Base-by-base conservation (phyloP, 2,797 vertebrate genomes). In the Enteromius viviparus region DNA sequence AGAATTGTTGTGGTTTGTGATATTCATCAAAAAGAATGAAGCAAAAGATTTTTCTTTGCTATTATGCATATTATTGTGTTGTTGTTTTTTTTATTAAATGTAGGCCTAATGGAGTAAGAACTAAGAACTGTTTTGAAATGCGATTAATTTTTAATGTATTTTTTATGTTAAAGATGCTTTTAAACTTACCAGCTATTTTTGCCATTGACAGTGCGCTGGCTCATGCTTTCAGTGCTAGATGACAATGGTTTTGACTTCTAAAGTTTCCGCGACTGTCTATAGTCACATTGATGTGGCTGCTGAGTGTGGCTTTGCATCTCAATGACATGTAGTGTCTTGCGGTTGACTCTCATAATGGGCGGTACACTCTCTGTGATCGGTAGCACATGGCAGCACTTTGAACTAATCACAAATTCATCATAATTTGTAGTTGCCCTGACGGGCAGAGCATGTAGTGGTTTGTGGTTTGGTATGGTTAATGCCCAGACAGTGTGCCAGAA, bases 401-500 rank as follows among this genome's bases (percentile, higher is more conserved):
- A 82, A 78, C 71, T 65, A 78, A 85, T 85, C 83, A 71, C 74
- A 84, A 51, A 88, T 76, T 84, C 83, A 71, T 85, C 74, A 79
- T 87, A 76, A 85, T 85, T 85, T 84, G 75, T 37, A 72, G 85
- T 87, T 83, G 58, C 32, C 47, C 78, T 79, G 78, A 86, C 55
- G 29, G 74, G 78, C 49, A 47, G 78, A 81, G 55, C 58, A 55
- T 82, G 76, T 80, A 76, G 85, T 55, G 85, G 87, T 84, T 87
- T 88, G 87, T 82, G 87, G 85, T 84, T 84, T 66, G 82, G 65
- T 84, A 64, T 86, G 81, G 83, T 85, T 78, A 83, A 47, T 81
- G 34, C 42, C 55, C 49, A 69, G 71, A 80, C 76, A 51, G 62
- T 64, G 47, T 72, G 70, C 78, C 65, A 72, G 81, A 80, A 80